Conservation (phyloP, 1,140 invertebrate species). For the Bombus waltoni region DNA sequence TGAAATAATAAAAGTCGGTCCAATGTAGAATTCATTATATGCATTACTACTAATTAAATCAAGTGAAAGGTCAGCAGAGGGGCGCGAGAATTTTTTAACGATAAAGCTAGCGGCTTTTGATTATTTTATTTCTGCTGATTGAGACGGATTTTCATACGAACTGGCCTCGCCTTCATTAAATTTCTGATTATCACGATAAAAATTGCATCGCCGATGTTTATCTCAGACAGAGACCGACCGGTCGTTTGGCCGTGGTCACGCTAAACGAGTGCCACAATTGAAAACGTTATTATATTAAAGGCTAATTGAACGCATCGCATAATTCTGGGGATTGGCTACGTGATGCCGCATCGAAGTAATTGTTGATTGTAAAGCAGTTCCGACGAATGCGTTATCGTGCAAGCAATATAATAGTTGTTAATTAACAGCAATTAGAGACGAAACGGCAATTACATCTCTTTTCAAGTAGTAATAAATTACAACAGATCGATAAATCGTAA, state of each 20-base stretch:
- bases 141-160: slow-evolving; percentile 15
- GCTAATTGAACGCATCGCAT: slow-evolving; percentile 65
- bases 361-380: slow-evolving; percentile 68
- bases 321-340: slow-evolving; percentile 54
- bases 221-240: slow-evolving; percentile 6
- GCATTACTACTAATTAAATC: slow-evolving; percentile 66
- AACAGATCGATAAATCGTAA: slow-evolving; percentile 66
- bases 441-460: slow-evolving; percentile 66
- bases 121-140: slow-evolving; percentile 63
- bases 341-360: slow-evolving; percentile 61
- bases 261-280: slow-evolving; percentile 39
- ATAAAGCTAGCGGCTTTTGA: slow-evolving; percentile 65
- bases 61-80: slow-evolving; percentile 47
- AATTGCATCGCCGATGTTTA: background rate
- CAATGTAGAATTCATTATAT: slow-evolving; percentile 66
- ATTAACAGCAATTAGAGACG: slow-evolving; percentile 67
- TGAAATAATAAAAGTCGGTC: slow-evolving; percentile 62
- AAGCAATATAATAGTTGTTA: slow-evolving; percentile 67
- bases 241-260: slow-evolving; percentile 21
- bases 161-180: slow-evolving; percentile 28
- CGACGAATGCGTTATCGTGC: slow-evolving; percentile 55
- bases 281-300: slow-evolving; percentile 59
- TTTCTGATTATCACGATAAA: slow-evolving; percentile 36
- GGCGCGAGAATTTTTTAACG: slow-evolving; percentile 61
- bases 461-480: slow-evolving; percentile 67